Evolutionary conservation across 2,113 vertebrate genomes (phyloP).

Genomic region (Dipodomys spectabilis): DNA sequence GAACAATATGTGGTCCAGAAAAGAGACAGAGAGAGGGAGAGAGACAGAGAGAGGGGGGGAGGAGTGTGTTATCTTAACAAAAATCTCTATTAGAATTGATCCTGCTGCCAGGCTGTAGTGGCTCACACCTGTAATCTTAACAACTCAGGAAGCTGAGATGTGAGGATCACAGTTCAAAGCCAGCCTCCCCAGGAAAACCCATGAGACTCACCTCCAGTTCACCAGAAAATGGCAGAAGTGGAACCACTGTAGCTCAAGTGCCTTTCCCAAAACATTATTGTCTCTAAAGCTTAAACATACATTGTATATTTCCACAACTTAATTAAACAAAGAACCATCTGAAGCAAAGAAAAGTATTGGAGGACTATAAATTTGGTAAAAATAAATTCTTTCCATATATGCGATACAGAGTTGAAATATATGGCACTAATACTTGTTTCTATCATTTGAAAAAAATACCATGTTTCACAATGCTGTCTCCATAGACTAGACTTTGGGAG

Average conservation of each 20-base stretch:
- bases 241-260: neutral
- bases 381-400: neutral
- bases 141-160: no score
- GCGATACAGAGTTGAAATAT: neutral
- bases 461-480: slow-evolving; percentile 14
- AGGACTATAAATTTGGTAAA: neutral
- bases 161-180: no score
- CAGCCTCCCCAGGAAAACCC: no score
- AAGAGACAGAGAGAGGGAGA: neutral
- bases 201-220: no score
- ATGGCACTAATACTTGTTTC: neutral
- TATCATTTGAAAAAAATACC: neutral
- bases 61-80: neutral
- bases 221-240: no score
- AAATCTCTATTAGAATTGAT: neutral
- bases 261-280: neutral
- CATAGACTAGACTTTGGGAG: neutral
- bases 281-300: neutral
- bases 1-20: neutral
- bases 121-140: no score
- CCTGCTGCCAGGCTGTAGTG: neutral
- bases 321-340: neutral
- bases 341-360: neutral
- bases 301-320: neutral
- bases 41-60: neutral